Evolutionary conservation across 2,797 vertebrate species (phyloP).

Genomic region (Vireo griseus): DNA sequence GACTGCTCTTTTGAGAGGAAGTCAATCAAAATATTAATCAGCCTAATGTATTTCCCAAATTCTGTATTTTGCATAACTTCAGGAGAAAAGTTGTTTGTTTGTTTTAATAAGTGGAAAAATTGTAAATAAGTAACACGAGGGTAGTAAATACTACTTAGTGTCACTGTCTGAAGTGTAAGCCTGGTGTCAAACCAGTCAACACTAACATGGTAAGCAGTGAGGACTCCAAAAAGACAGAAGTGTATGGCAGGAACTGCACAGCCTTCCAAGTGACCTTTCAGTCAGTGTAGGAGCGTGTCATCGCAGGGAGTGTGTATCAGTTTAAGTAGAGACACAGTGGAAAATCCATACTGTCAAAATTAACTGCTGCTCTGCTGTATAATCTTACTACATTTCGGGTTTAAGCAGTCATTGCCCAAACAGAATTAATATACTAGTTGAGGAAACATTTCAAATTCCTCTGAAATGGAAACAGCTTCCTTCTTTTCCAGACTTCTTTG

Average conservation of each 20-base stretch:
- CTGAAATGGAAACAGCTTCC: background rate
- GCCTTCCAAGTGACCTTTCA: background rate
- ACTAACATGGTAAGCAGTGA: background rate
- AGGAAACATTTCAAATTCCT: background rate
- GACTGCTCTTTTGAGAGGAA: background rate
- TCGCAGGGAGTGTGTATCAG: fast-evolving
- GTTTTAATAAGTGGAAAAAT: background rate
- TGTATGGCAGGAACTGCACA: background rate
- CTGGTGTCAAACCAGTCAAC: background rate
- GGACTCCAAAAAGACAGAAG: background rate
- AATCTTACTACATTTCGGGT: background rate
- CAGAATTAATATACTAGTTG: background rate
- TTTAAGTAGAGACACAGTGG: background rate
- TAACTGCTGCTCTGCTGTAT: background rate
- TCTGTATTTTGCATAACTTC: background rate
- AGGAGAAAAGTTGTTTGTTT: background rate
- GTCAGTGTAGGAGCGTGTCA: background rate
- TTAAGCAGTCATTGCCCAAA: background rate
- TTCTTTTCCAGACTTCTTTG: background rate
- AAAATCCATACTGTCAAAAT: background rate
- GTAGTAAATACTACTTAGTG: background rate
- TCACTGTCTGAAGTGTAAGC: background rate
- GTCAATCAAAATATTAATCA: background rate
- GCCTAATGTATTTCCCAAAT: background rate
- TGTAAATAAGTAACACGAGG: background rate